Evolutionary conservation across 1,140 invertebrate genomes (phyloP), one percentile per base, ranked within the genome.

Genomic region (Pogonomyrmex californicus): DNA sequence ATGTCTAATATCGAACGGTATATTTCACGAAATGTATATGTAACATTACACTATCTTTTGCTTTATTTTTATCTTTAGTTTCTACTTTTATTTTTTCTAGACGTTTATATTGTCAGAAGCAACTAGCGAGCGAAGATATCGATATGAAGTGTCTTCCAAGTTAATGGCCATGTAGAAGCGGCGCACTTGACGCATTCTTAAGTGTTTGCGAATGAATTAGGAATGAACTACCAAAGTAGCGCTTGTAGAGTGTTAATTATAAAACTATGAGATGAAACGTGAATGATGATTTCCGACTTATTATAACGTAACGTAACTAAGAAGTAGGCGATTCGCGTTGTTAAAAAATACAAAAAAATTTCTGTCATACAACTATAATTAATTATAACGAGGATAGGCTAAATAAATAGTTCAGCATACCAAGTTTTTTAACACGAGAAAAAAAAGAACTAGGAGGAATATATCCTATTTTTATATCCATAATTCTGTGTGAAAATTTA

Each of bases 341-440:
- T 51, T 65, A 51, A 63, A 30, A 78, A 78, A 49, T 77, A 47
- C 9, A 51, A 65, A 23, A 23, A 23, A 78, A 78, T 65, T 6
- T 23, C 30, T 51, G 14, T 65, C 12, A 78, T 49, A 54, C 54
- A 62, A 86, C 79, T 51, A 81, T 82, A 86, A 86, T 88, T 86
- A 89, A 89, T 89, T 89, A 81, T 58, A 30, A 81, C 60, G 82
- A 85, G 60, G 87, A 88, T 85, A 86, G 41, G 12, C 60, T 82
- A 76, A 86, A 1, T 47, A 71, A 87, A 85, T 56, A 88, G 66
- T 76, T 88, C 56, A 54, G 60, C 49, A 38, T n/a, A 41, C 6
- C 36, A 30, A 36, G 17, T 7, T 47, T 33, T 38, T 58, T 5
- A 44, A 77, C 4, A 47, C 14, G 9, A n/a, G 6, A 62, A 17